Conservation (phyloP, 2,113 vertebrate genomes). For the Microtus richardsoni region DNA sequence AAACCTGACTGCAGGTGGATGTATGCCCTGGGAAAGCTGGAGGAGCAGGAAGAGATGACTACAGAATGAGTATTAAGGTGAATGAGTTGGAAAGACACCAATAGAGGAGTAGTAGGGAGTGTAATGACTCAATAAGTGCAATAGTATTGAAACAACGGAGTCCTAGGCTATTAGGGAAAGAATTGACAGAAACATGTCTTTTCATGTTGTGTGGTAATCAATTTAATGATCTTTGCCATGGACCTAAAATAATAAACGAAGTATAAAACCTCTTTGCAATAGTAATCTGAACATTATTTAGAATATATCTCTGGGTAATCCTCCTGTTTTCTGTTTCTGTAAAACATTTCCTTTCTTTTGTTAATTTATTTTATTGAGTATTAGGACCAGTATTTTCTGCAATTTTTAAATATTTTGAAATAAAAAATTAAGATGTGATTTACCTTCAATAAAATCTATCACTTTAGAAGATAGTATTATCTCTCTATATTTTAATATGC, state of each 20-base stretch:
- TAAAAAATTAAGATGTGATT: slow-evolving; percentile 4
- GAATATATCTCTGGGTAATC: neutral
- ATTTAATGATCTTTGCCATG: slow-evolving; percentile 34
- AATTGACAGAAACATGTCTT: slow-evolving; percentile 36
- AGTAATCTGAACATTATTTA: slow-evolving; percentile 44
- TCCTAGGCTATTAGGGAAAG: slow-evolving; percentile 20
- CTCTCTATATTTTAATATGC: neutral
- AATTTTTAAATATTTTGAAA: neutral
- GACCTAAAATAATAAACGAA: slow-evolving; percentile 44
- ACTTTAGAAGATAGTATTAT: neutral
- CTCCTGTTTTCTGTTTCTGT: neutral
- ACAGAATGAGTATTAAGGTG: neutral
- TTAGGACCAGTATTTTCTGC: neutral
- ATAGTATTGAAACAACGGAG: neutral
- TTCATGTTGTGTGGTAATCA: slow-evolving; percentile 40
- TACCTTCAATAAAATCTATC: neutral
- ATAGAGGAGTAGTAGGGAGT: neutral
- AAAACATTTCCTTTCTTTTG: neutral
- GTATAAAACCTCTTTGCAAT: slow-evolving; percentile 49
- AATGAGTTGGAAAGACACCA: neutral
- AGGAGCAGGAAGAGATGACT: neutral
- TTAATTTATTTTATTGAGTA: neutral
- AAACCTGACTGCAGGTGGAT: neutral
- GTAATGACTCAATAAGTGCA: neutral
- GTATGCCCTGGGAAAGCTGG: neutral